Percentiles rank a stretch among this genome's conserved stretches.
phyloP scores from a whole-genome alignment of 2,113 vertebrate genomes.

The Taxidea taxus region DNA sequence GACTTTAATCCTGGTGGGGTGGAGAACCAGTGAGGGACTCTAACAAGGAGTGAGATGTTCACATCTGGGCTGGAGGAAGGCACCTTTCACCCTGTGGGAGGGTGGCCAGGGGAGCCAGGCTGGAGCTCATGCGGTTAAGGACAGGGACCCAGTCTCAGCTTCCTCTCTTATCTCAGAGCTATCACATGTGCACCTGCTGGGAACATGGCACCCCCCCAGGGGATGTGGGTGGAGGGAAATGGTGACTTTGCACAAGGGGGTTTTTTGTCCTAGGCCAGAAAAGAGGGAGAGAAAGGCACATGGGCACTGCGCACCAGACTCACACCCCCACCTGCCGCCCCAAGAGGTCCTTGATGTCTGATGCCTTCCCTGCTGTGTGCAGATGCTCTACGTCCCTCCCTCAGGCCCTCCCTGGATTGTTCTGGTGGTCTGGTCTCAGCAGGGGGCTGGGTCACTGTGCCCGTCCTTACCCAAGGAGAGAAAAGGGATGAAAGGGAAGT shows the following conservation, averaged over 20 bases:
- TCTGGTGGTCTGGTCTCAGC: not conserved
- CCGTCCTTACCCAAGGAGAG: not conserved
- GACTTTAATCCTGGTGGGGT: not conserved
- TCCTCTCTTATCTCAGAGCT: not conserved
- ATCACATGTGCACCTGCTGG: rapidly evolving
- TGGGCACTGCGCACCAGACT: rapidly evolving
- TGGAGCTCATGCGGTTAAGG: too few relatives aligned
- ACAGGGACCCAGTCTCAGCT: not conserved
- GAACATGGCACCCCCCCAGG: not conserved
- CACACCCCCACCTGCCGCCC: not conserved
- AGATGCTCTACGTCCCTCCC: not conserved
- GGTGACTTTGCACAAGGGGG: not conserved
- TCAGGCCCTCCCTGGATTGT: not conserved
- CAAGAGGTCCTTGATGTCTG: not conserved
- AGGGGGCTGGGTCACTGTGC: too few relatives aligned
- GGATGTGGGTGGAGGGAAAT: not conserved
- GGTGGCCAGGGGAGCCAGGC: too few relatives aligned
- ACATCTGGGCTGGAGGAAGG: not conserved
- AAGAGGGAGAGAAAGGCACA: not conserved
- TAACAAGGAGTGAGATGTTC: not conserved
- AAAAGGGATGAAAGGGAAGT: not conserved
- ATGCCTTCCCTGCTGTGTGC: not conserved
- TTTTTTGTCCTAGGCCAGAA: not conserved
- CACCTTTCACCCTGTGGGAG: not conserved
- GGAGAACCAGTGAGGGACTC: not conserved